Percentiles rank a stretch among this genome's conserved stretches.
Evolutionary conservation across 1,140 invertebrate species (phyloP).

Genomic region (Muscidifurax raptorellus): DNA sequence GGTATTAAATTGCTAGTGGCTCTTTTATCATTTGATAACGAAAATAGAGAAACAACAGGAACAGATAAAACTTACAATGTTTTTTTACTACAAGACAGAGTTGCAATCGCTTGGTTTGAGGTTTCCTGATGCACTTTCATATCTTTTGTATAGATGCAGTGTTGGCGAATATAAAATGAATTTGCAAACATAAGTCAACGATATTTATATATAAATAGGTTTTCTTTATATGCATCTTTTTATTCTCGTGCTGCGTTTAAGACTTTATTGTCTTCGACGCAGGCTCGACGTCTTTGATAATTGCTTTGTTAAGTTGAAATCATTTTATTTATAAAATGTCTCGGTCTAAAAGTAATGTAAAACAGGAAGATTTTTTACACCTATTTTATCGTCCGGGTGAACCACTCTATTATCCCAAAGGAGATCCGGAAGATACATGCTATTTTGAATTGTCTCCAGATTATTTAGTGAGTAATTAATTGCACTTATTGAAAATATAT

Average conservation of each 20-base stretch:
- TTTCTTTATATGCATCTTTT: not conserved
- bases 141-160: not conserved
- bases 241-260: not conserved
- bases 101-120: not conserved
- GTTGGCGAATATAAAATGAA: not conserved
- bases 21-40: not conserved
- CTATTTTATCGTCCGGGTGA: not conserved
- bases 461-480: not conserved
- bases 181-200: not conserved
- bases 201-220: not conserved
- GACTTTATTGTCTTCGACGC: not conserved
- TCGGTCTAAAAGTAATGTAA: not conserved
- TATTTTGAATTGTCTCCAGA: not conserved
- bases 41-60: not conserved
- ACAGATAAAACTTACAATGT: not conserved
- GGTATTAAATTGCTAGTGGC: not conserved
- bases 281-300: not conserved
- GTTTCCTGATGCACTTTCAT: not conserved
- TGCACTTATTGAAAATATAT: not conserved
- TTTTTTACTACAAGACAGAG: too few species aligned
- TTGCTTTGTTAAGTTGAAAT: not conserved
- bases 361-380: not conserved
- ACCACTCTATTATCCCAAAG: not conserved
- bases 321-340: not conserved
- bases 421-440: not conserved